These are phyloP conservation scores for Anguilla obscura DNA, from an alignment of 2,797 vertebrate genomes.

Conservation along the genomic window DNA sequence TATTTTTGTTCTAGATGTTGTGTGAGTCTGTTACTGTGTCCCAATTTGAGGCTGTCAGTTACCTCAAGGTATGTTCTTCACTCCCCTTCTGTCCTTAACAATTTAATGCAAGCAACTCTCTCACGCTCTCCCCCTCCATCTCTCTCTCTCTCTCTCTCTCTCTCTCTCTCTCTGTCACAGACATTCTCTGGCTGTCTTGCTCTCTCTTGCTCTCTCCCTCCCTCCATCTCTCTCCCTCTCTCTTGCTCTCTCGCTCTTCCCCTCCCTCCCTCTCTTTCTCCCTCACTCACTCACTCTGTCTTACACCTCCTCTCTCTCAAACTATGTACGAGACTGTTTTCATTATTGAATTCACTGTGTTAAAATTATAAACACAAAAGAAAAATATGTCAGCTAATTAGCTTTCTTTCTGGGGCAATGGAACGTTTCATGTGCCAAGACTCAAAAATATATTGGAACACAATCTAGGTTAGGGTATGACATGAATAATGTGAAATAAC, in stretches of 20 bases:
- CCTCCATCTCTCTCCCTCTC: too few relatives aligned
- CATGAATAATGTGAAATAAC: not conserved
- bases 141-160: too few relatives aligned
- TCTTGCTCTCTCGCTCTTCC: not conserved
- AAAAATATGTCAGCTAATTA: slow-evolving; percentile 4
- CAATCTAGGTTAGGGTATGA: not conserved
- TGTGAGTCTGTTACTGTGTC: slow-evolving; percentile 69
- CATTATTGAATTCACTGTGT: not conserved
- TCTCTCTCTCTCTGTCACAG: not conserved
- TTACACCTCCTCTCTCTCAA: not conserved
- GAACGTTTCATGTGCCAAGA: not conserved
- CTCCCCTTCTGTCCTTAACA: not conserved
- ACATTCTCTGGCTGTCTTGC: not conserved
- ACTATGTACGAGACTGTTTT: not conserved
- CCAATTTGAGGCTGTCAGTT: slow-evolving; percentile 73
- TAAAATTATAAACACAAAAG: not conserved
- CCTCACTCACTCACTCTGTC: not conserved
- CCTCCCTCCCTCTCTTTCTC: not conserved
- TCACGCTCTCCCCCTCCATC: not conserved
- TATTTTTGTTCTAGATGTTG: slow-evolving; percentile 65
- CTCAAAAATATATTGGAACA: not conserved
- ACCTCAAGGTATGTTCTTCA: slow-evolving; percentile 68
- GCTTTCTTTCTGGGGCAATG: not conserved
- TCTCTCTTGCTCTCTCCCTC: not conserved
- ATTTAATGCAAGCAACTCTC: not conserved